These are phyloP conservation scores for Sebastes steindachneri DNA, from an alignment of 2,797 vertebrate genomes.

Conservation along the genomic window DNA sequence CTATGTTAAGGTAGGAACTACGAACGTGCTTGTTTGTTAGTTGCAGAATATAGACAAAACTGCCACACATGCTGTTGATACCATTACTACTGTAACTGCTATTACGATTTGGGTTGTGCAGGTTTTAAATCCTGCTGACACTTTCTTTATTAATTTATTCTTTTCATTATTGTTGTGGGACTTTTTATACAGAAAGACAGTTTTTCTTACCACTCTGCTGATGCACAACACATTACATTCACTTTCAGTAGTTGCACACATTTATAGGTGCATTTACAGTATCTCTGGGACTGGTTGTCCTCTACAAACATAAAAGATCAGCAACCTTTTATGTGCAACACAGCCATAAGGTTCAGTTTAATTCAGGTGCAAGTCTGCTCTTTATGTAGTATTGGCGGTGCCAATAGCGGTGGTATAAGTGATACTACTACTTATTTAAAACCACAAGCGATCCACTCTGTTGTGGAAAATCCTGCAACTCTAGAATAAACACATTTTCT, in stretches of 20 bases:
- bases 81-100: not conserved
- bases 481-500: not conserved
- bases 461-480: not conserved
- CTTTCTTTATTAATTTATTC: not conserved
- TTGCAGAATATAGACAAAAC: not conserved
- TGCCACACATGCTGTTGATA: not conserved
- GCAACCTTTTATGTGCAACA: not conserved
- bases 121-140: not conserved
- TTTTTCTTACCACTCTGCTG: not conserved
- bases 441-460: not conserved
- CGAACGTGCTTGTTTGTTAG: not conserved
- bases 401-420: not conserved
- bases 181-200: not conserved
- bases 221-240: not conserved
- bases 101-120: not conserved
- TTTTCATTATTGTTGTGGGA: not conserved
- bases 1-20: slow-evolving; percentile 77
- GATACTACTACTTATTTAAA: not conserved
- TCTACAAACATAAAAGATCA: not conserved
- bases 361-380: not conserved
- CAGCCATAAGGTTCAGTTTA: not conserved
- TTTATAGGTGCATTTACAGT: not conserved
- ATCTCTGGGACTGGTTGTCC: not conserved
- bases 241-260: not conserved
- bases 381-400: not conserved